phyloP scores from a whole-genome alignment of 2,888 invertebrate genomes.

The Liodrosophila aerea region DNA sequence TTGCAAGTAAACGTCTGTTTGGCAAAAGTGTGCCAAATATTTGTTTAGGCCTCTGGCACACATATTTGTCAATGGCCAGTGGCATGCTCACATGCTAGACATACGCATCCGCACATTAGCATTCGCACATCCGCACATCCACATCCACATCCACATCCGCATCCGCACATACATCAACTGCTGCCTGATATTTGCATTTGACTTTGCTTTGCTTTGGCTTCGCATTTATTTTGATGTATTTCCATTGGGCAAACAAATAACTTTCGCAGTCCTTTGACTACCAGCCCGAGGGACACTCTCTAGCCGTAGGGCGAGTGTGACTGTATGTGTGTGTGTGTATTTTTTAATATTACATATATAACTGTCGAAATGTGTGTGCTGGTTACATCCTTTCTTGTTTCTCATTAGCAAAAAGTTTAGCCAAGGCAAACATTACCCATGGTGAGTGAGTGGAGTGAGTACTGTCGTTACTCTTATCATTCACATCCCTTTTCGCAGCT shows the following conservation, averaged over 20 bases:
- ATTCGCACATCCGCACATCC: constrained; percentile 9
- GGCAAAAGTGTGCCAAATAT: constrained; percentile 69
- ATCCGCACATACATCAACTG: constrained; percentile 21
- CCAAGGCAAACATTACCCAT: constrained; percentile 18
- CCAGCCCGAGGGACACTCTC: neutral
- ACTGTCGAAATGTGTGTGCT: neutral
- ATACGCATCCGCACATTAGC: neutral
- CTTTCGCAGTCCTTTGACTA: constrained; percentile 40
- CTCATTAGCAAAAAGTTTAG: constrained; percentile 62
- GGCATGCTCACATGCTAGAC: constrained; percentile 8
- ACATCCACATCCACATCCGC: constrained; percentile 6
- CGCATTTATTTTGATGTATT: constrained; percentile 72
- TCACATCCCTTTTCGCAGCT: constrained; percentile 47
- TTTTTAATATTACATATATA: too few species aligned
- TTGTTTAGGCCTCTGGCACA: constrained; percentile 55
- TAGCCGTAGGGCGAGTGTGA: neutral
- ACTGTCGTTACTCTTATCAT: too few species aligned
- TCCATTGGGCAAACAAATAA: constrained; percentile 65
- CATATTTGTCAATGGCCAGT: constrained; percentile 62
- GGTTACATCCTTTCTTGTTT: constrained; percentile 48
- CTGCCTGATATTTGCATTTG: constrained; percentile 63
- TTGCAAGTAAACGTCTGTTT: constrained; percentile 1
- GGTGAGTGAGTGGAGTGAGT: too few species aligned
- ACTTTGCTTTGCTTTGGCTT: constrained; percentile 48
- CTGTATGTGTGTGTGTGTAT: too few species aligned